Base-by-base conservation (phyloP, 1,140 invertebrate genomes). In the Drosophila sulfurigaster region DNA sequence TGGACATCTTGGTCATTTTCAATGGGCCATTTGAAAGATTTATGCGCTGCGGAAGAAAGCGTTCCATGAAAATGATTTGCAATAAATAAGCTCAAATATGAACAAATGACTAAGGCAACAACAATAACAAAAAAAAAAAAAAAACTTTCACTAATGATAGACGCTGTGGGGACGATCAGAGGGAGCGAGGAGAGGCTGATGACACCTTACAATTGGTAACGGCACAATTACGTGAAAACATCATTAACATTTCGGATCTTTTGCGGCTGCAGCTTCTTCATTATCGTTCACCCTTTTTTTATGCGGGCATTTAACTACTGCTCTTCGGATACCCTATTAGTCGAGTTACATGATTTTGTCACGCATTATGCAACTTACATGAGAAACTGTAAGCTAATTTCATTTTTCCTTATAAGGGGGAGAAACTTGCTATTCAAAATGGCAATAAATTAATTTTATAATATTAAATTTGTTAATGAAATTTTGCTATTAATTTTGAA, bases 61-160 rank as follows among this genome's bases (percentile, higher is more conserved):
- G 74, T 72, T 66, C 57, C 13, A 76, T 57, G 54, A 74, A 78
- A 74, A 74, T 78, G 75, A 78, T 74, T 81, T 49, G 66, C 64
- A 69, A 69, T 63, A 80, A 69, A 78, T 78, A 72, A 78, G 48
- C 75, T 63, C 10, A 62, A 74, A 70, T 79, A 73, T 82, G 72
- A 66, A 79, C 25, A 65, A 57, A 74, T 68, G 56, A 51, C 43
- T 30, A 56, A 32, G 49, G 13, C 46, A 28, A 54, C 30, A 67
- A 62, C 58, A 54, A 56, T 32, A 32, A 32, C 30, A 32, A 32
- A 5, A 6, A 38, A 13, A 45, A 11, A 69, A 70, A 52, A 13
- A 66, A 78, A 88, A 88, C 85, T 88, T 88, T 88, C 85, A 89
- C 85, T 88, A 89, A 81, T 81, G 60, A 79, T 71, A 81, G 11